phyloP scores from a whole-genome alignment of 2,888 invertebrate species.

The Teleiodes luculella region DNA sequence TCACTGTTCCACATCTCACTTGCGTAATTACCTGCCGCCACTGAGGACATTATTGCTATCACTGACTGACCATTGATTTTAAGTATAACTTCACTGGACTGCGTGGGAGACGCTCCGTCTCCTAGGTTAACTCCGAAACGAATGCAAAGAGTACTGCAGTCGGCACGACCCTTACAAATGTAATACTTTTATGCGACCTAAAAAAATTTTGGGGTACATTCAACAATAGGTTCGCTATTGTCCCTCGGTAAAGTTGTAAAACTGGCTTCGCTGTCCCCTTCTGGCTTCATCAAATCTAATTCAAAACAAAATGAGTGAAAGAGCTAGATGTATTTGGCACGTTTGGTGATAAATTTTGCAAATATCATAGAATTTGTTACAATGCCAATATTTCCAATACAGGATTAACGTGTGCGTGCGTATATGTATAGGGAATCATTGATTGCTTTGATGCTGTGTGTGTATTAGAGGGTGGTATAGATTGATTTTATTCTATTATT shows the following conservation, averaged over 20 bases:
- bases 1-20: constrained; percentile 69
- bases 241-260: constrained; percentile 70
- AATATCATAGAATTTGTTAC: constrained; percentile 74
- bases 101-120: constrained; percentile 67
- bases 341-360: constrained; percentile 63
- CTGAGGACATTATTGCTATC: constrained; percentile 57
- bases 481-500: constrained; percentile 78
- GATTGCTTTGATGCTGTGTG: constrained; percentile 56
- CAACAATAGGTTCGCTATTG: constrained; percentile 75
- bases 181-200: constrained; percentile 77
- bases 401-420: constrained; percentile 37
- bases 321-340: constrained; percentile 45
- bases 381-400: constrained; percentile 74
- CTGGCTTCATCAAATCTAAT: constrained; percentile 31
- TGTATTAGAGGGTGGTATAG: constrained; percentile 69
- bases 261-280: constrained; percentile 52
- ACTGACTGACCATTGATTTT: constrained; percentile 37
- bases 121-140: constrained; percentile 68
- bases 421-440: constrained; percentile 47
- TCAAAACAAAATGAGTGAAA: constrained; percentile 34
- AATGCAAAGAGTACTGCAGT: constrained; percentile 68
- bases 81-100: constrained; percentile 37
- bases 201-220: constrained; percentile 76
- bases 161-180: constrained; percentile 73
- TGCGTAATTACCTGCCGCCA: constrained; percentile 56